A percentile compares a stretch with the other conserved stretches of the same genome.
phyloP scores from a whole-genome alignment of 2,888 invertebrate genomes.

The Hofmannophila pseudospretella region DNA sequence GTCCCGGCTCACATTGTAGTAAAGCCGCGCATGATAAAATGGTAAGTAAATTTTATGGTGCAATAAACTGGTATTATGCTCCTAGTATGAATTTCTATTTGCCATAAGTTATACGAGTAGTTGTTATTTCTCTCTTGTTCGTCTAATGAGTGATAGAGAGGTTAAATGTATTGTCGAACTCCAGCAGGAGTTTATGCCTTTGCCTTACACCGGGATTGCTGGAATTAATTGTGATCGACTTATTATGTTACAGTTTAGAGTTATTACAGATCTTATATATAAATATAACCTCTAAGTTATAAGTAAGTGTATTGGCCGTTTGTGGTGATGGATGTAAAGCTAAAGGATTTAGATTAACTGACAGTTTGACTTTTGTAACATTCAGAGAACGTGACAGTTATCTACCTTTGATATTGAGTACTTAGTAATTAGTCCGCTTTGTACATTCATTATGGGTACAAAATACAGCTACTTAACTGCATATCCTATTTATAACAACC shows the following conservation, averaged over 20 bases:
- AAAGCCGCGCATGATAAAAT: slow-evolving; percentile 60
- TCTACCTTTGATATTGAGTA: too few species aligned
- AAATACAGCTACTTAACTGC: too few species aligned
- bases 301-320: too few species aligned
- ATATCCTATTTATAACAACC: too few species aligned
- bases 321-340: too few species aligned
- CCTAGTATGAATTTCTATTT: slow-evolving; percentile 47
- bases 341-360: too few species aligned
- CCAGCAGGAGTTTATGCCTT: slow-evolving; percentile 10
- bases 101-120: slow-evolving; percentile 6
- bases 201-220: background rate
- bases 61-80: slow-evolving; percentile 54
- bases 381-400: too few species aligned
- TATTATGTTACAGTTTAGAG: background rate
- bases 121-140: background rate
- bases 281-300: too few species aligned
- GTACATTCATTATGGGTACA: too few species aligned
- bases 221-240: background rate
- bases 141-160: slow-evolving; percentile 6
- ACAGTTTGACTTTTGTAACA: too few species aligned
- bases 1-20: slow-evolving; percentile 43
- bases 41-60: slow-evolving; percentile 65
- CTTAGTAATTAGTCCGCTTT: too few species aligned
- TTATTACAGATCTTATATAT: too few species aligned
- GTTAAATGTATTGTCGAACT: slow-evolving; percentile 11